A percentile compares a stretch with the other conserved stretches of the same genome.
These are phyloP conservation scores for Grallaria varia DNA, from an alignment of 2,113 vertebrate genomes.

Conservation along the genomic window DNA sequence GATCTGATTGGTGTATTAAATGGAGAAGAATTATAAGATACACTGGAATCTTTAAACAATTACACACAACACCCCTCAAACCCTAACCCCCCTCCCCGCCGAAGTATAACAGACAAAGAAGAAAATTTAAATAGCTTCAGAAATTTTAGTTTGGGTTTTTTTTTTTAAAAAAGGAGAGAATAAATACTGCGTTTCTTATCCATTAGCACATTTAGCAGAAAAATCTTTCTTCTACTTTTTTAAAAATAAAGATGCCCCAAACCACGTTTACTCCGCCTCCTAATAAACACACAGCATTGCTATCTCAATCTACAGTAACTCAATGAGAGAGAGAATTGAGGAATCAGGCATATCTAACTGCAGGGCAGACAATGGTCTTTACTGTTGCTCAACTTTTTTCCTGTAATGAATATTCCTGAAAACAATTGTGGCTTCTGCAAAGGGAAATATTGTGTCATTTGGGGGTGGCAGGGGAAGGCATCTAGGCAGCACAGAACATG, in stretches of 20 bases:
- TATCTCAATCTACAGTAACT: background rate
- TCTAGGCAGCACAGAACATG: background rate
- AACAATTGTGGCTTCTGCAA: background rate
- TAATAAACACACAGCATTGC: background rate
- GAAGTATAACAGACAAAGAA: background rate
- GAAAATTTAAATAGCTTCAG: background rate
- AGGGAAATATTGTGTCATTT: background rate
- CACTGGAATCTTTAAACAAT: background rate
- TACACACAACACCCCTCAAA: too few relatives aligned
- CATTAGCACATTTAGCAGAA: background rate
- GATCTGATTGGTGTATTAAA: background rate
- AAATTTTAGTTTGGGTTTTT: background rate
- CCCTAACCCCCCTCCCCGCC: too few relatives aligned
- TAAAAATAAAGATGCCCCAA: background rate
- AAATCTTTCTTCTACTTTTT: background rate
- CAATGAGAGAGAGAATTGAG: background rate
- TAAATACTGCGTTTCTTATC: background rate
- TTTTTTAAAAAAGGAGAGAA: background rate
- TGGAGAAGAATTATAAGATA: background rate
- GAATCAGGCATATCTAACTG: background rate
- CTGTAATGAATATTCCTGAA: conserved; percentile 38
- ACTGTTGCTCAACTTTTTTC: background rate
- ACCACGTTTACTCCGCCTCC: background rate
- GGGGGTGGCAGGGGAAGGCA: background rate
- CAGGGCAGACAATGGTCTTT: background rate